Base-by-base conservation (phyloP, 2,888 invertebrate species). In the Papilio protenor region DNA sequence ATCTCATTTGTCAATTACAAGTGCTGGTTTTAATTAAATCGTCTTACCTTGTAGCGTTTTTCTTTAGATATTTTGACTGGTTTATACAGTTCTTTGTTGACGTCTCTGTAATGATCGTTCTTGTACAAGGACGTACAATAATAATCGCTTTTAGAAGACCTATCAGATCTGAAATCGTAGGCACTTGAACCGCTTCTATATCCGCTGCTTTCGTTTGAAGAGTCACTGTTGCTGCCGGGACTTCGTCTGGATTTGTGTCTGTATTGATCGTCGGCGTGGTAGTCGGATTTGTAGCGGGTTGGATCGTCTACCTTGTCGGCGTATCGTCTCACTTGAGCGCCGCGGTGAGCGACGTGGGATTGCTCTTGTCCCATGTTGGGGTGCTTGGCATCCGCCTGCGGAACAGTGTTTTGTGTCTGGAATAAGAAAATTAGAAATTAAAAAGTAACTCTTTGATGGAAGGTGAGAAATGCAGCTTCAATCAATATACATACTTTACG, bases 41-140 rank as follows among this genome's bases (percentile, higher is more conserved):
- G 10, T 57, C 10, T 0, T 57, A 66, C 66, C 85, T 94, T 87
- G 88, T 94, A 92, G 59, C 92, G 88, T 86, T 92, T 94, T 81
- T 94, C 94, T 87, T 94, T 94, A 69, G 92, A 86, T 80, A 95
- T 91, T 86, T 95, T 95, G 70, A 95, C 92, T 2, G 94, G 95
- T 86, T 92, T 94, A 84, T 95, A 95, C 1, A 95, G 85, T 85
- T 95, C 94, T 80, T 93, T 95, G 82, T 91, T 95, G 77, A 90
- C 85, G 82, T 94, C 92, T 86, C 90, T 93, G 85, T 95, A 95
- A 83, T 95, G 93, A 81, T 92, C 92, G 92, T 95, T 94, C 84
- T 94, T 95, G 87, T 95, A 95, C 70, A 95, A 83, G 6, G 94
- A 92, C n/a, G 91, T 89, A 86, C 91, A 91, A 82, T 92, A 93